phyloP scores from a whole-genome alignment of 2,888 invertebrate genomes.

The Euplagia quadripunctaria region DNA sequence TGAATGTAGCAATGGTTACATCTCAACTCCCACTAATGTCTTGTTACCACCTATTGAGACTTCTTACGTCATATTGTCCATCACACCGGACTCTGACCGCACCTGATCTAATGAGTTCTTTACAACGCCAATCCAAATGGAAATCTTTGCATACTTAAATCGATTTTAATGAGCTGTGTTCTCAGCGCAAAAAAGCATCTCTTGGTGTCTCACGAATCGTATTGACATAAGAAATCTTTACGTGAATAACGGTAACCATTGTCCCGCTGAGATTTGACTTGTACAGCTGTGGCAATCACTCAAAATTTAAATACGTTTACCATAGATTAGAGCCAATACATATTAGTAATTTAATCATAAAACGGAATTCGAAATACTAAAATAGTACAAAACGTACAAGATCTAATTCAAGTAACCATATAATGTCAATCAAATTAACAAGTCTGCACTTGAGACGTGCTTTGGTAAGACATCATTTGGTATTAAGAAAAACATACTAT shows the following conservation, averaged over 20 bases:
- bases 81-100: constrained; percentile 61
- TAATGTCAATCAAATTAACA: neutral
- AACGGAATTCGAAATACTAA: neutral
- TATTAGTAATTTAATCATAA: neutral
- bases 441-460: neutral
- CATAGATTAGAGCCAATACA: constrained; percentile 25
- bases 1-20: constrained; percentile 64
- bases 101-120: constrained; percentile 74
- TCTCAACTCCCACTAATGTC: constrained; percentile 64
- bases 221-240: constrained; percentile 72
- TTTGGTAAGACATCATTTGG: neutral
- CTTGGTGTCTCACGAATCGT: constrained; percentile 65
- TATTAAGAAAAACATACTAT: neutral
- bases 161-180: constrained; percentile 69
- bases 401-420: neutral
- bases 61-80: constrained; percentile 73
- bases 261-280: constrained; percentile 39
- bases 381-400: neutral
- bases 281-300: constrained; percentile 22
- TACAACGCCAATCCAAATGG: constrained; percentile 68
- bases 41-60: constrained; percentile 78
- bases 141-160: constrained; percentile 66
- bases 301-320: neutral
- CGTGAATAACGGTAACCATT: constrained; percentile 57
- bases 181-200: constrained; percentile 63